Evolutionary conservation across 1,140 invertebrate species (phyloP).

Genomic region (Cephus cinctus): DNA sequence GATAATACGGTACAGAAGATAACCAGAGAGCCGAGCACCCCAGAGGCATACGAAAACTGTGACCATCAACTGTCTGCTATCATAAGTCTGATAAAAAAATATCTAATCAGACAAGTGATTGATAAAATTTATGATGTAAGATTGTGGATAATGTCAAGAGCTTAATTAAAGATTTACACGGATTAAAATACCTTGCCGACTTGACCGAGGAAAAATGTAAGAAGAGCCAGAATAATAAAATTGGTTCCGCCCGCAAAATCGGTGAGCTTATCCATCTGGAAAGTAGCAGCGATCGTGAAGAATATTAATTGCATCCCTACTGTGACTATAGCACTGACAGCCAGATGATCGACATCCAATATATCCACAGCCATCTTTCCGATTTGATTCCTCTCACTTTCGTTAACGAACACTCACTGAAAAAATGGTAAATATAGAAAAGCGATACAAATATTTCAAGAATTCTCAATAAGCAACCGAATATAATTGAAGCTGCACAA

Average conservation of each 20-base stretch:
- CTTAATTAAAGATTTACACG: background rate
- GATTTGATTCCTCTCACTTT: no score
- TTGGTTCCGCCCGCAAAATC: constrained; percentile 91
- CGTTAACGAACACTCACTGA: no score
- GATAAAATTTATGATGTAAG: background rate
- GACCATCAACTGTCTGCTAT: constrained; percentile 83
- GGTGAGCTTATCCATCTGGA: constrained; percentile 86
- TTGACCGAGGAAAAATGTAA: constrained; percentile 85
- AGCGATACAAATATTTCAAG: no score
- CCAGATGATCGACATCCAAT: constrained; percentile 82
- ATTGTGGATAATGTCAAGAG: background rate
- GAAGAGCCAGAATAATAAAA: constrained; percentile 83
- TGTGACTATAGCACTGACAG: constrained; percentile 85
- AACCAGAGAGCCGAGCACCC: constrained; percentile 80
- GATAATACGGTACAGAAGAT: constrained; percentile 83
- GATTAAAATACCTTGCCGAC: constrained; percentile 63
- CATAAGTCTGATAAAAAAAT: constrained; percentile 69
- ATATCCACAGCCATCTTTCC: constrained; percentile 68
- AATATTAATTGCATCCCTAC: constrained; percentile 85
- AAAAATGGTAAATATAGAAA: no score
- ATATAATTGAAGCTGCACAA: no score
- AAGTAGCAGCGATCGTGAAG: constrained; percentile 80
- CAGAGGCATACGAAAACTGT: constrained; percentile 83
- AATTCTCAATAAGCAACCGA: no score
- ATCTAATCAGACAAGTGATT: background rate